Evolutionary conservation across 2,888 invertebrate genomes (phyloP).

Genomic region (Cabera pusaria): DNA sequence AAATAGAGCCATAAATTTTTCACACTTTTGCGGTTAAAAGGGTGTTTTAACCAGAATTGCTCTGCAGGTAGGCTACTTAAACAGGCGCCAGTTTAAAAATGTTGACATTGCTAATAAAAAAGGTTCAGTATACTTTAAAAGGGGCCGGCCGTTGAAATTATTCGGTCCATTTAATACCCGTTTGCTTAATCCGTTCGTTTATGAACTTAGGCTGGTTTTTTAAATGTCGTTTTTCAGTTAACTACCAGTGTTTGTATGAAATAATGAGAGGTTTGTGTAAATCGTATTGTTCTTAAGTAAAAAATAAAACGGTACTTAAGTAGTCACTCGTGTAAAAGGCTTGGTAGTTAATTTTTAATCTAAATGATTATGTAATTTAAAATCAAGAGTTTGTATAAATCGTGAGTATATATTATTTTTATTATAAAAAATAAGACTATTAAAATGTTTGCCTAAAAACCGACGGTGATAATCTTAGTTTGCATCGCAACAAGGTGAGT

Average conservation of each 20-base stretch:
- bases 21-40: slow-evolving; percentile 27
- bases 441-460: no score
- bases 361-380: no score
- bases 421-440: no score
- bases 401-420: no score
- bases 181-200: slow-evolving; percentile 36
- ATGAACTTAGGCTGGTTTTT: slow-evolving; percentile 35
- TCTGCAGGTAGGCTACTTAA: slow-evolving; percentile 32
- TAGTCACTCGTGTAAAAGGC: no score
- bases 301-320: no score
- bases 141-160: slow-evolving; percentile 33
- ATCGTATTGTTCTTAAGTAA: slow-evolving; percentile 13
- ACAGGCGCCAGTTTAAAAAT: slow-evolving; percentile 39
- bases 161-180: slow-evolving; percentile 34
- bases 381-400: no score
- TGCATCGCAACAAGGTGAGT: no score
- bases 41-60: slow-evolving; percentile 35
- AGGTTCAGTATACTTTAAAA: slow-evolving; percentile 36
- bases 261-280: slow-evolving; percentile 14
- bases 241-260: slow-evolving; percentile 8
- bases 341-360: no score
- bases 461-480: no score
- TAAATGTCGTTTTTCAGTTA: slow-evolving; percentile 33
- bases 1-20: slow-evolving; percentile 35
- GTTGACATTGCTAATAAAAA: slow-evolving; percentile 48